Evolutionary conservation across 2,797 vertebrate genomes (phyloP), one percentile per base, ranked within the genome.

Genomic region (Acrossocheilus fasciatus): DNA sequence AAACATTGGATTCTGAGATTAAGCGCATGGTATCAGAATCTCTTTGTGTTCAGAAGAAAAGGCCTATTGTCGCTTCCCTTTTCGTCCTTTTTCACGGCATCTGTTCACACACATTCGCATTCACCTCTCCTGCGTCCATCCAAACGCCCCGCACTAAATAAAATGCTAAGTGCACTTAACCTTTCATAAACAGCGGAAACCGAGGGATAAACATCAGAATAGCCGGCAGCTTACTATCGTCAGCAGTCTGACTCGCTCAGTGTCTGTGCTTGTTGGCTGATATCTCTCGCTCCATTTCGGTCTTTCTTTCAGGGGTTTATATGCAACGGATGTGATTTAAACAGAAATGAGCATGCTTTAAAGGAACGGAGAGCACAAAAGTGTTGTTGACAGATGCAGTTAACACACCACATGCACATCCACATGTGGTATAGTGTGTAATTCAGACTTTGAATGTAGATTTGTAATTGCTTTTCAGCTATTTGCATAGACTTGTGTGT

Each of bases 131-230:
- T 78, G 66, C 12, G 17, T 70, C 68, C 57, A 72, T 30, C 12
- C 20, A 36, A 45, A 62, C 6, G n/a, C 14, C 23, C 70, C 34
- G 0, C 1, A 23, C 57, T 76, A 76, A 86, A 79, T 17, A 70
- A 86, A 81, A 82, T 47, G 34, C 85, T 87, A 73, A 89, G 88
- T 73, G 64, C 72, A 85, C 88, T 88, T 85, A 88, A 86, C 78
- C 68, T 80, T 70, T 83, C 87, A 78, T 78, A 86, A 84, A 72
- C 85, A 76, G 76, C 4, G 4, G 82, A 75, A 36, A 15, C n/a
- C 2, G 73, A 82, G 23, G 39, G 75, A 70, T 57, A 76, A 78
- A 64, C 72, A 83, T 72, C 74, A 66, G 18, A 75, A 54, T 43
- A 87, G 50, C 69, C 45, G 14, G 41, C 20, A 50, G 68, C 45